These are phyloP conservation scores for Isoperla grammatica DNA, from an alignment of 2,888 invertebrate species.

Conservation along the genomic window DNA sequence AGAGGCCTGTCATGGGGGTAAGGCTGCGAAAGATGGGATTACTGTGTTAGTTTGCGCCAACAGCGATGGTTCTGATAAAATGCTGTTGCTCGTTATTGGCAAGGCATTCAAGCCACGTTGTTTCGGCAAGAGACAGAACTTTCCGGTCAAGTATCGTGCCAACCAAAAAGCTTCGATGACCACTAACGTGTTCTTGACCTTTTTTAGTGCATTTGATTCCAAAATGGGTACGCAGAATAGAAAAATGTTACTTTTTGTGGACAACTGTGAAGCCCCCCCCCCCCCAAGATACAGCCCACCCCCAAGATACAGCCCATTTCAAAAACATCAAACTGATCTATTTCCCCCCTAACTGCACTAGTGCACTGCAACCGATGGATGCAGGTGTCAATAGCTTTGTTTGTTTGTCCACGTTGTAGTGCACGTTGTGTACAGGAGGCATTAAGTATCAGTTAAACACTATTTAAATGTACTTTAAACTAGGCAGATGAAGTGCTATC, in stretches of 20 bases:
- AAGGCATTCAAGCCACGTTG: constrained; percentile 10
- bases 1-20: constrained; percentile 35
- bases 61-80: constrained; percentile 15
- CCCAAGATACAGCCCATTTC: no score
- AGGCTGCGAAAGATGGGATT: constrained; percentile 34
- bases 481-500: no score
- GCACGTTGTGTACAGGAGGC: no score
- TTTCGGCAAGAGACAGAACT: not conserved
- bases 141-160: constrained; percentile 9
- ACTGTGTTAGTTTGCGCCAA: no score
- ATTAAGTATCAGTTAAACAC: no score
- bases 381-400: no score
- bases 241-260: no score
- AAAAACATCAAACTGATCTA: no score
- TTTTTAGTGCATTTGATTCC: constrained; percentile 6
- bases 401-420: no score
- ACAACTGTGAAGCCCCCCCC: constrained; percentile 1
- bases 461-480: no score
- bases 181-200: not conserved
- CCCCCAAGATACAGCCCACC: constrained; percentile 5
- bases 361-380: no score
- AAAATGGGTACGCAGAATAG: constrained; percentile 11
- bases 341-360: no score
- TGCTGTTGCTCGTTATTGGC: constrained; percentile 9
- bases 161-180: constrained; percentile 12